Evolutionary conservation across 1,140 invertebrate genomes (phyloP), one percentile per base, ranked within the genome.

Genomic region (Drosophila ercepeae): DNA sequence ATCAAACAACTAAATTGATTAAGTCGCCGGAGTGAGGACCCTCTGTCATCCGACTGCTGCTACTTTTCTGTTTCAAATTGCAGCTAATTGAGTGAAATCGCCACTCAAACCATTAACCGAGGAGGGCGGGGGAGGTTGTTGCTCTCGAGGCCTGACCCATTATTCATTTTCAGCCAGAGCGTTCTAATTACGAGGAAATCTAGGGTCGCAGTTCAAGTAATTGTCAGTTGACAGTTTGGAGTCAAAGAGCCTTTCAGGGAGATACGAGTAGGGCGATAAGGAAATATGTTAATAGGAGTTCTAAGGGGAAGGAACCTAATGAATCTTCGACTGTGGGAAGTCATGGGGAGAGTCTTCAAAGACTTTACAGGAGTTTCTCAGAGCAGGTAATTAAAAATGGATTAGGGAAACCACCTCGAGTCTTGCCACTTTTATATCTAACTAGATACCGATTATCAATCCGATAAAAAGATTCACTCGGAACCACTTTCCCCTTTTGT

Each of bases 1-100:
- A 81, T 86, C 82, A 88, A 86, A 55, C 75, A 78, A 73, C 75
- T 84, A 84, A 84, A 84, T 84, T 84, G 79, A 84, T 84, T 84
- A 84, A 76, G 52, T 21, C 34, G 18, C 14, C 25, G 21, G 45
- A 23, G 34, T 29, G 41, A 42, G 14, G 39, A 39, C 55, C 27
- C 29, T 48, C 51, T 25, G 45, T n/a, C 41, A 52, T 58, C 32
- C 44, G 21, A 27, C 36, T 32, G 21, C 53, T 44, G 48, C 32
- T 53, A 55, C 59, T 55, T 61, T 68, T 39, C 39, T 18, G 32
- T 34, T 41, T 42, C 46, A 77, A 86, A 84, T 63, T 88, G 76
- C 76, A 69, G 50, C 77, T 84, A 84, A 84, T 84, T 84, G 74
- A 86, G 64, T 53, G 39, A 39, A 51, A 55, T 36, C 70, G 63